These are phyloP conservation scores for Heliconius ethilla DNA, from an alignment of 2,888 invertebrate species.

Conservation along the genomic window DNA sequence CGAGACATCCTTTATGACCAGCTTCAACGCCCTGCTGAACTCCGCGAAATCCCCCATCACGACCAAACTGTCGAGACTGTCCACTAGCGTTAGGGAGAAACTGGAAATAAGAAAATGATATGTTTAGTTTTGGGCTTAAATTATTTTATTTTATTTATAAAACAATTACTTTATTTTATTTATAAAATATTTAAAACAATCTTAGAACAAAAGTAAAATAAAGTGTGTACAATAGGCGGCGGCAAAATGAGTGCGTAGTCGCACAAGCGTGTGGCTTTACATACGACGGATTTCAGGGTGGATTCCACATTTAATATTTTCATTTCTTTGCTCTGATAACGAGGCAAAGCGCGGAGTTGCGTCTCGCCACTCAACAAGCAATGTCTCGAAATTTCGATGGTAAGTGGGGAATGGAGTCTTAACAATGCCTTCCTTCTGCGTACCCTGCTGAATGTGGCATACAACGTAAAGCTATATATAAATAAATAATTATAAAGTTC, in stretches of 20 bases:
- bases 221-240: too few relatives aligned
- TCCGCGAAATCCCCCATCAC: conserved; percentile 95
- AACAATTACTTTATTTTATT: too few relatives aligned
- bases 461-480: too few relatives aligned
- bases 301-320: not conserved
- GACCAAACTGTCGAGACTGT: conserved; percentile 95
- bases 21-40: conserved; percentile 94
- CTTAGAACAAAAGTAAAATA: too few relatives aligned
- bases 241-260: too few relatives aligned
- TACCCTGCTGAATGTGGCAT: too few relatives aligned
- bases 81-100: conserved; percentile 97
- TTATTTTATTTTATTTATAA: not conserved
- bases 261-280: too few relatives aligned
- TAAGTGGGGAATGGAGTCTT: not conserved
- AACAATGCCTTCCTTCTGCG: too few relatives aligned
- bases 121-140: not conserved
- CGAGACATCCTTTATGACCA: conserved; percentile 91
- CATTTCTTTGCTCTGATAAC: not conserved
- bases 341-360: not conserved
- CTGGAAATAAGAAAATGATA: conserved; percentile 83
- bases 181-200: too few relatives aligned
- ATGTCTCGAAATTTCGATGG: not conserved
- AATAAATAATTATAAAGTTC: too few relatives aligned
- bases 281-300: not conserved
- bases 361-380: not conserved